A percentile compares a stretch with the other conserved stretches of the same genome.
Conservation (phyloP, 2,113 vertebrate genomes). For the Toxotes jaculatrix region DNA sequence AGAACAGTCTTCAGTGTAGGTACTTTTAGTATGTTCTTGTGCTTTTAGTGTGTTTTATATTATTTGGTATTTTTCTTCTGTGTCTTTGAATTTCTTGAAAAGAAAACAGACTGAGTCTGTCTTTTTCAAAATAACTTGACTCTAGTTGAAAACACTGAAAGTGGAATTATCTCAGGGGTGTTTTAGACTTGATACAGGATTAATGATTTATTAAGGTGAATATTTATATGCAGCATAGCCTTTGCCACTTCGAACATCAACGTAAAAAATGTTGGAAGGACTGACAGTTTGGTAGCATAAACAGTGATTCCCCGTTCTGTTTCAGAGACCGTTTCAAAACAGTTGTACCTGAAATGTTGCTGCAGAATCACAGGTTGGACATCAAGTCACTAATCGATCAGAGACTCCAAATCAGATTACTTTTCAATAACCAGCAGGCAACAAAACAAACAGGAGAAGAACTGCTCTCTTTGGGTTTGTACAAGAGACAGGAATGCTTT, state of each 20-base stretch:
- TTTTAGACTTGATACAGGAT: slow-evolving; percentile 35
- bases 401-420: slow-evolving; percentile 52
- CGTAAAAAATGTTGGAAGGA: slow-evolving; percentile 5
- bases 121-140: slow-evolving; percentile 20
- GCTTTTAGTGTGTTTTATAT: neutral
- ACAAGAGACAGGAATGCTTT: slow-evolving; percentile 42
- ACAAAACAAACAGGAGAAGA: slow-evolving; percentile 40
- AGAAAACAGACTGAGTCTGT: neutral
- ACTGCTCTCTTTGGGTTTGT: slow-evolving; percentile 25
- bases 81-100: neutral
- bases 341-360: slow-evolving; percentile 14
- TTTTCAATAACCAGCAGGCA: slow-evolving; percentile 54
- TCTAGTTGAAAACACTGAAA: slow-evolving; percentile 15
- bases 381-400: slow-evolving; percentile 40
- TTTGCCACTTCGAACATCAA: slow-evolving; percentile 30
- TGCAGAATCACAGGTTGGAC: slow-evolving; percentile 4
- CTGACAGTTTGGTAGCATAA: slow-evolving; percentile 20
- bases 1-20: too few relatives aligned
- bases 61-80: too few relatives aligned
- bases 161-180: slow-evolving; percentile 25
- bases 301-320: neutral
- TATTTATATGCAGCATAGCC: slow-evolving; percentile 55
- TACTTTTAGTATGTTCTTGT: neutral
- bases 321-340: slow-evolving; percentile 30
- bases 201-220: slow-evolving; percentile 51